Evolutionary conservation across 1,140 invertebrate genomes (phyloP).

Genomic region (Megalopta genalis): DNA sequence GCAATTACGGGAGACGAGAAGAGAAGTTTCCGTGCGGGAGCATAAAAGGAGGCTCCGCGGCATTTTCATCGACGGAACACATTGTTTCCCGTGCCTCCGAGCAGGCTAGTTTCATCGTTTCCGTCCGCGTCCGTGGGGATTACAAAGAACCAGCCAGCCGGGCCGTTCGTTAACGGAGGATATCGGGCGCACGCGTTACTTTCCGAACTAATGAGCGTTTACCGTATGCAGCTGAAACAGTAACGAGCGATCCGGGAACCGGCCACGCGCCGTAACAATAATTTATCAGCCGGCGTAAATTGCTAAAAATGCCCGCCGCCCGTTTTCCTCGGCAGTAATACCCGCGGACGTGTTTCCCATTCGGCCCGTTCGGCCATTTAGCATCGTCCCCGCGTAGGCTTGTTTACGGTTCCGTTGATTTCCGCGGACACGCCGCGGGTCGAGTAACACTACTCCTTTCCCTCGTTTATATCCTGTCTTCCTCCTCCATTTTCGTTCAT

Average conservation of each 20-base stretch:
- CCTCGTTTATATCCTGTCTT: no score
- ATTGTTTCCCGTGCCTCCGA: no score
- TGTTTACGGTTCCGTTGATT: slow-evolving; percentile 22
- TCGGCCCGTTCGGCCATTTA: neutral
- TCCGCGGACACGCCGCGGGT: neutral
- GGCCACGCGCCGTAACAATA: slow-evolving; percentile 42
- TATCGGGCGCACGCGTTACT: slow-evolving; percentile 18
- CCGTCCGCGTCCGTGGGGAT: neutral
- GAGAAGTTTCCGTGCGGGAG: no score
- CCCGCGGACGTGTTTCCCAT: neutral
- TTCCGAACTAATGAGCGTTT: slow-evolving; percentile 37
- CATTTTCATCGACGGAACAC: no score
- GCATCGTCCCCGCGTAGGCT: neutral
- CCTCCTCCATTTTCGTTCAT: no score
- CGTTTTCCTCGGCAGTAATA: neutral
- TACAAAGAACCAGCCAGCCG: slow-evolving; percentile 7
- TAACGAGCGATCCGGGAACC: slow-evolving; percentile 43
- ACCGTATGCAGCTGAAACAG: slow-evolving; percentile 34
- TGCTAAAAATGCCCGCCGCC: slow-evolving; percentile 1
- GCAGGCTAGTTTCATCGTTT: neutral
- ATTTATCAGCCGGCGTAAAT: slow-evolving; percentile 48
- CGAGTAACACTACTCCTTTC: neutral
- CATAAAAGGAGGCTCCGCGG: no score
- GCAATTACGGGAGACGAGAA: no score
- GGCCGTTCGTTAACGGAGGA: slow-evolving; percentile 31